phyloP scores from a whole-genome alignment of 23 tunicate genomes.

The Styela clava region DNA sequence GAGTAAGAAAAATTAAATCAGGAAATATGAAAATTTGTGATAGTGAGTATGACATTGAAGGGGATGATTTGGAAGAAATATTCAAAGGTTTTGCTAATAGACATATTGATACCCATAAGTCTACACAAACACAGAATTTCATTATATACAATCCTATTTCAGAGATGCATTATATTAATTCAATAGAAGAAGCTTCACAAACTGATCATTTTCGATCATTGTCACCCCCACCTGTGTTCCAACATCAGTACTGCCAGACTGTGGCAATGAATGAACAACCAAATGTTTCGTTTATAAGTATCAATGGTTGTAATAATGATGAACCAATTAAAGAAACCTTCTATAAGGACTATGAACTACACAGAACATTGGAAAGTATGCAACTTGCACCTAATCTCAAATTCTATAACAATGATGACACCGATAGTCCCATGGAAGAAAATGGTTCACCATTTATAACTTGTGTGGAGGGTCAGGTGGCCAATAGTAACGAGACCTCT shows the following conservation, averaged over 20 bases:
- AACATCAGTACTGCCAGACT: neutral
- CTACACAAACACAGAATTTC: neutral
- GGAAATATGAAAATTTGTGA: neutral
- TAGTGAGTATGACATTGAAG: neutral
- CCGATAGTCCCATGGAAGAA: no score
- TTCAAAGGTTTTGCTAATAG: conserved; percentile 16
- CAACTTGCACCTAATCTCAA: no score
- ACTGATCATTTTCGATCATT: neutral
- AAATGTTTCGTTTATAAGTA: no score
- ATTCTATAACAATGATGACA: no score
- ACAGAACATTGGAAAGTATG: no score
- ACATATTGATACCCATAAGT: neutral
- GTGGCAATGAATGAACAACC: no score
- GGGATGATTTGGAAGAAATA: conserved; percentile 4
- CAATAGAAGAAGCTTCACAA: conserved; percentile 1
- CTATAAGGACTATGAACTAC: no score
- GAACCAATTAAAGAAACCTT: no score
- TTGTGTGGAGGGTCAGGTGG: neutral
- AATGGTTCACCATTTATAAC: neutral
- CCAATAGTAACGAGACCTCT: neutral
- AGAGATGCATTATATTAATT: no score
- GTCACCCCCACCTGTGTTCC: neutral
- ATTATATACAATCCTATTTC: no score
- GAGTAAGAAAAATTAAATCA: neutral
- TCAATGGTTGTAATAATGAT: no score